Base-by-base conservation (phyloP, 2,888 invertebrate species). In the Drosophila basisetae region DNA sequence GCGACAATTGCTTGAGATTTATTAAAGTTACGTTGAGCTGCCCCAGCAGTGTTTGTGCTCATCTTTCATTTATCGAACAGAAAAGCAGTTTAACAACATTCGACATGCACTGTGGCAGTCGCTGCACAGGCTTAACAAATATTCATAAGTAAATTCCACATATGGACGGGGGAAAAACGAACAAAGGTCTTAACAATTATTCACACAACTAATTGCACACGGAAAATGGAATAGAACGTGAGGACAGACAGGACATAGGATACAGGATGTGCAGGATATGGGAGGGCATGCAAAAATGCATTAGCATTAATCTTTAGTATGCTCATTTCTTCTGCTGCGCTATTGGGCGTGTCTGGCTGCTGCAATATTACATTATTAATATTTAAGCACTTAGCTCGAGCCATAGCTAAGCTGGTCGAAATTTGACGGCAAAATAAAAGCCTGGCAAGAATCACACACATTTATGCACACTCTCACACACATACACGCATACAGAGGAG, bases 321-420 rank as follows among this genome's bases (percentile, higher is more conserved):
- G 35, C 39, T 39, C 71, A 66, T 73, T 69, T 65, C 63, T 56
- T 5, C 4, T 5, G 18, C 59, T 49, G 43, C 25, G 25, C 47
- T 31, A 55, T 47, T 64, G 78, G 80, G 73, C 76, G 74, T 78
- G 74, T 55, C 71, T 43, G 10, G 55, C 73, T 70, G 68, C 75
- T 83, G 83, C 77, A 83, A 85, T 75, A 90, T 79, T 77, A 81
- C 76, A 79, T 78, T 89, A 87, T 90, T 90, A 90, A 87, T 87
- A 89, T 79, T 90, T 78, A 66, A 87, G 82, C 76, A 89, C 76
- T 75, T 68, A 65, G 72, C 52, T 39, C n/a, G 63, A 65, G 63
- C 60, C 76, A 76, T 43, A 70, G 68, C 22, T 62, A 66, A 77
- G 59, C 63, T 56, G 59, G 69, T 39, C 68, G 50, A 55, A 74